Conservation (phyloP, 2,113 vertebrate genomes). For the Eublepharis macularius region DNA sequence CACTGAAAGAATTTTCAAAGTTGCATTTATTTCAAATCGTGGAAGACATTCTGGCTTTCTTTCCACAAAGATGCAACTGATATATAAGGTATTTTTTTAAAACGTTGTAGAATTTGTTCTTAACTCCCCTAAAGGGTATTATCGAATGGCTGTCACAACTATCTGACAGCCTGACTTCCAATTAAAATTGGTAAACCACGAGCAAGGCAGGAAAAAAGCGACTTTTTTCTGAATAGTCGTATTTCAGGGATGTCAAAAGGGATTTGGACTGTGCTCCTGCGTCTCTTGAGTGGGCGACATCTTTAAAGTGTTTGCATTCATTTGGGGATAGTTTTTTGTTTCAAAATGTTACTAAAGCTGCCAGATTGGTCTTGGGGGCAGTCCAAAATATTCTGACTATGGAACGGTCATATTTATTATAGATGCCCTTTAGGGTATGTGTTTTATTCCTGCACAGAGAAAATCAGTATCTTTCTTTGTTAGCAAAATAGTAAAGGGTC, state of each 20-base stretch:
- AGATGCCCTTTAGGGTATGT: accelerated
- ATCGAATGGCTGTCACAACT: neutral
- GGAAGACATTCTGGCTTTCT: neutral
- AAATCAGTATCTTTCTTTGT: neutral
- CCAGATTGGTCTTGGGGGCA: neutral
- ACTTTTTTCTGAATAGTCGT: neutral
- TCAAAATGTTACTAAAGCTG: neutral
- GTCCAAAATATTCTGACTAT: neutral
- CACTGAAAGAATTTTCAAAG: conserved; percentile 38
- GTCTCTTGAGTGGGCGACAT: neutral
- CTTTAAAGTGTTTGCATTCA: neutral
- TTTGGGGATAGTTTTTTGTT: neutral
- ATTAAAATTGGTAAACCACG: neutral
- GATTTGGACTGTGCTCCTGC: neutral
- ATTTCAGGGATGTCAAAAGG: neutral
- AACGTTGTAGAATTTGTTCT: neutral
- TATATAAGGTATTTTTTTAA: conserved; percentile 21
- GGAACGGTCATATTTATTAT: neutral
- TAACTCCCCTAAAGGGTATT: neutral
- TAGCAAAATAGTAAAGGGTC: too few species aligned
- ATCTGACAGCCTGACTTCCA: neutral
- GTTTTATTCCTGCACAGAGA: neutral
- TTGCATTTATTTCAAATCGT: neutral
- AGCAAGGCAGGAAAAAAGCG: neutral
- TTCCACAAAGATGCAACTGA: conserved; percentile 46